Percentiles rank a stretch among this genome's conserved stretches.
Conservation (phyloP, 2,888 invertebrate species). For the Eupithecia tripunctaria region DNA sequence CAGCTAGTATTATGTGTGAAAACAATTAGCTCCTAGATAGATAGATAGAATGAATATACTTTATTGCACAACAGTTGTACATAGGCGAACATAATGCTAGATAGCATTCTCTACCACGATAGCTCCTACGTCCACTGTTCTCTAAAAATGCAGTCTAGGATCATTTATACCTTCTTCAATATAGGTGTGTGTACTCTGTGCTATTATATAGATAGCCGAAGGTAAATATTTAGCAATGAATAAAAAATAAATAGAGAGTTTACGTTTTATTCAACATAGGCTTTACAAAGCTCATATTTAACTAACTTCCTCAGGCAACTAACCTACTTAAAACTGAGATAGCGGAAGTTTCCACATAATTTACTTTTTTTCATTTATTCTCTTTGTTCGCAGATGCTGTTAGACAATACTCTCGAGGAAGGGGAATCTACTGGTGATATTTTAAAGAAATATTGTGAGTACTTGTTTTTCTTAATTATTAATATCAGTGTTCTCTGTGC, state of each 20-base stretch:
- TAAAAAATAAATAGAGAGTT: background rate
- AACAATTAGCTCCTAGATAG: too few relatives aligned
- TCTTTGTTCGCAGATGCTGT: conserved; percentile 69
- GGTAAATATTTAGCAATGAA: background rate
- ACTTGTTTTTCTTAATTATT: conserved; percentile 16
- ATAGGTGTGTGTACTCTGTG: background rate
- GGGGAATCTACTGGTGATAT: conserved; percentile 64
- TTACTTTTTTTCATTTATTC: background rate
- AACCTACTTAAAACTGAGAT: conserved; percentile 1
- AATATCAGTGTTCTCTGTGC: background rate
- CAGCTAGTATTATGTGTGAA: too few relatives aligned
- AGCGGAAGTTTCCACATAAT: background rate
- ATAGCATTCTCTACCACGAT: too few relatives aligned
- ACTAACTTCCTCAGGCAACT: background rate
- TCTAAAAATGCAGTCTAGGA: background rate
- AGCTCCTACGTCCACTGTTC: background rate
- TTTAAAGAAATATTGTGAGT: conserved; percentile 76
- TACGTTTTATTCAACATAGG: background rate
- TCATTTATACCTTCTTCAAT: background rate
- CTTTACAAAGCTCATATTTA: background rate
- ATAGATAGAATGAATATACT: too few relatives aligned
- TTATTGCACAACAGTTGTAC: too few relatives aligned
- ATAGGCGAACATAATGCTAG: too few relatives aligned
- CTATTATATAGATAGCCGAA: background rate
- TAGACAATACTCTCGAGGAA: conserved; percentile 68